Conservation (phyloP, 2,113 vertebrate species). For the Zosterops borbonicus region DNA sequence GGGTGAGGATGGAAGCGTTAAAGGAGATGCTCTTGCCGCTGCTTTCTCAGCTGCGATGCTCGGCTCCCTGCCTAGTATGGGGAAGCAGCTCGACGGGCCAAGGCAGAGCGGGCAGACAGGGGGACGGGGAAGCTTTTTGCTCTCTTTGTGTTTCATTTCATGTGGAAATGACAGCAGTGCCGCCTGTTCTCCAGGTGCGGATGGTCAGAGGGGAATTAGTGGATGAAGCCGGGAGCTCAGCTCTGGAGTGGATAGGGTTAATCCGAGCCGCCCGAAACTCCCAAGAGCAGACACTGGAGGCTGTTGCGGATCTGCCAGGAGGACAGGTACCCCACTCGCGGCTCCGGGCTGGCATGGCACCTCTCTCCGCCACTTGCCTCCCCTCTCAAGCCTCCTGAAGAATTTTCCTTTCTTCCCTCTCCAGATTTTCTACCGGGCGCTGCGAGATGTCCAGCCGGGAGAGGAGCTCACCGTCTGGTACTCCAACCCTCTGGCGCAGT, state of each 20-base stretch:
- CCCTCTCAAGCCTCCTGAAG: slow-evolving; percentile 29
- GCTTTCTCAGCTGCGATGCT: background rate
- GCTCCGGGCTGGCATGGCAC: background rate
- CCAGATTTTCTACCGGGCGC: slow-evolving; percentile 92
- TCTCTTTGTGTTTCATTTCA: background rate
- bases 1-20: background rate
- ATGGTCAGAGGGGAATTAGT: slow-evolving; percentile 91
- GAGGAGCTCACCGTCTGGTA: slow-evolving; percentile 98
- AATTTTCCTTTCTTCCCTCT: slow-evolving; percentile 21
- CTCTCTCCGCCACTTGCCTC: background rate
- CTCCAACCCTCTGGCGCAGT: slow-evolving; percentile 91
- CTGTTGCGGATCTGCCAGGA: slow-evolving; percentile 91
- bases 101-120: background rate
- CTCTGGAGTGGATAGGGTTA: slow-evolving; percentile 94
- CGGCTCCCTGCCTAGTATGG: background rate
- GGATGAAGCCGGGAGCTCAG: slow-evolving; percentile 89
- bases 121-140: background rate
- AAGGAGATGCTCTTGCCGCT: background rate
- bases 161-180: background rate
- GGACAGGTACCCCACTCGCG: slow-evolving; percentile 86
- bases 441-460: slow-evolving; percentile 90
- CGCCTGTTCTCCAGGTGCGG: slow-evolving; percentile 82
- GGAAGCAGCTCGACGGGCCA: background rate
- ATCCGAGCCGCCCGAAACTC: slow-evolving; percentile 92
- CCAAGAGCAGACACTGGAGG: slow-evolving; percentile 95